A percentile compares a stretch with the other conserved stretches of the same genome.
These are phyloP conservation scores for Euwallacea similis DNA, from an alignment of 1,140 invertebrate genomes.

Conservation along the genomic window DNA sequence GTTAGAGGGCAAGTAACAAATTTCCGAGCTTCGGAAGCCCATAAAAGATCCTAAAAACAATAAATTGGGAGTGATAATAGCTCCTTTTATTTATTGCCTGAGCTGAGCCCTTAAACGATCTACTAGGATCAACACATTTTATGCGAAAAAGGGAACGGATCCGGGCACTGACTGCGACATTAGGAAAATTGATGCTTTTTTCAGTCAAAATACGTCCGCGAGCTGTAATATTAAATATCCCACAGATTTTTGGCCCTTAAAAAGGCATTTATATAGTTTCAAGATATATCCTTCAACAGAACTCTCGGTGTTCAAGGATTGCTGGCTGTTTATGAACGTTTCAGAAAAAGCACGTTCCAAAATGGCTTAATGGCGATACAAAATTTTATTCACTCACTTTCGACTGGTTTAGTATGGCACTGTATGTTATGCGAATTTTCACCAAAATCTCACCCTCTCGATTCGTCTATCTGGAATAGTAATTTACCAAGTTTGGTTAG, in stretches of 20 bases:
- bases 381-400: too few species aligned
- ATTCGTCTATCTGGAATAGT: too few species aligned
- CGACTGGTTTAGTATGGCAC: too few species aligned
- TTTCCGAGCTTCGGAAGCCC: constrained; percentile 1
- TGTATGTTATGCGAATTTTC: too few species aligned
- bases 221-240: constrained; percentile 27
- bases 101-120: constrained; percentile 37
- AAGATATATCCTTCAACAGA: too few species aligned
- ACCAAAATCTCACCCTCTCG: too few species aligned
- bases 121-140: constrained; percentile 41
- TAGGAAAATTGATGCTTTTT: constrained; percentile 39
- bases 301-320: too few species aligned
- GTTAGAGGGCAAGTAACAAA: constrained; percentile 6
- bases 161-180: constrained; percentile 25
- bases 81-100: constrained; percentile 38
- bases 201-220: constrained; percentile 28
- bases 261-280: too few species aligned
- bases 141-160: constrained; percentile 25
- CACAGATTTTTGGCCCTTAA: constrained; percentile 16
- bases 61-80: constrained; percentile 39
- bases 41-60: constrained; percentile 38
- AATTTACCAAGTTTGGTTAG: too few species aligned
- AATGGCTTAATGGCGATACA: too few species aligned
- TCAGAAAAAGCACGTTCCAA: too few species aligned
- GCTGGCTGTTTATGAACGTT: too few species aligned